Percentiles rank a stretch among this genome's conserved stretches.
Evolutionary conservation across 2,888 invertebrate genomes (phyloP).

Genomic region (Cosmorhoe ocellata): DNA sequence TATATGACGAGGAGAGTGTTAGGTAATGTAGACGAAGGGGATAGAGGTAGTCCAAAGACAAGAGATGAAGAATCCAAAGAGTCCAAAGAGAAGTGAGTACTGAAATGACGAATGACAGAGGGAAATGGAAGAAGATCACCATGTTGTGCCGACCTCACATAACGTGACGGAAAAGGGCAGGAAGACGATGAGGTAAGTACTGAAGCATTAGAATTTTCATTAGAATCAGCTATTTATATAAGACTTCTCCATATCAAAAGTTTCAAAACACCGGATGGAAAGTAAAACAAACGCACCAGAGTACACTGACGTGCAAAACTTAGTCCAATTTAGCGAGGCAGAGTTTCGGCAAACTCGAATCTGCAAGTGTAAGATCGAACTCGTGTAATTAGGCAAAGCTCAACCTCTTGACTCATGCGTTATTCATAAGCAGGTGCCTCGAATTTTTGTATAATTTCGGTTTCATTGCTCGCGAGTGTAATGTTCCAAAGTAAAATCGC

Average conservation of each 20-base stretch:
- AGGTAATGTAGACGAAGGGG: too few relatives aligned
- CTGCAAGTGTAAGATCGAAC: constrained; percentile 30
- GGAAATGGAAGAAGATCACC: too few relatives aligned
- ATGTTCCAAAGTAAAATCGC: constrained; percentile 11
- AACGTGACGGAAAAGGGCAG: too few relatives aligned
- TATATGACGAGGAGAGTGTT: too few relatives aligned
- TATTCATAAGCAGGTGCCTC: constrained; percentile 18
- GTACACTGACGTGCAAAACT: constrained; percentile 43
- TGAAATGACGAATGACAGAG: too few relatives aligned
- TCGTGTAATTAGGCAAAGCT: constrained; percentile 31
- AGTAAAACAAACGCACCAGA: constrained; percentile 28
- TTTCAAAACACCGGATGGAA: background rate
- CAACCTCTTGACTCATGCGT: constrained; percentile 12
- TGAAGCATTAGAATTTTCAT: too few relatives aligned
- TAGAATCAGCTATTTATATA: too few relatives aligned
- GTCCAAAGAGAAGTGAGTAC: too few relatives aligned
- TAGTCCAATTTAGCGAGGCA: constrained; percentile 9
- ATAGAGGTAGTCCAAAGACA: too few relatives aligned
- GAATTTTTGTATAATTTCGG: constrained; percentile 17
- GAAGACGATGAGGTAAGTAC: too few relatives aligned
- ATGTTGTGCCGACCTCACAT: too few relatives aligned
- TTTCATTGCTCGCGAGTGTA: constrained; percentile 21
- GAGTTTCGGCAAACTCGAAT: constrained; percentile 14
- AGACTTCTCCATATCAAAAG: constrained; percentile 7
- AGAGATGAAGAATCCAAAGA: too few relatives aligned